phyloP scores from a whole-genome alignment of 2,888 invertebrate genomes.

The Caradrina clavipalpis region DNA sequence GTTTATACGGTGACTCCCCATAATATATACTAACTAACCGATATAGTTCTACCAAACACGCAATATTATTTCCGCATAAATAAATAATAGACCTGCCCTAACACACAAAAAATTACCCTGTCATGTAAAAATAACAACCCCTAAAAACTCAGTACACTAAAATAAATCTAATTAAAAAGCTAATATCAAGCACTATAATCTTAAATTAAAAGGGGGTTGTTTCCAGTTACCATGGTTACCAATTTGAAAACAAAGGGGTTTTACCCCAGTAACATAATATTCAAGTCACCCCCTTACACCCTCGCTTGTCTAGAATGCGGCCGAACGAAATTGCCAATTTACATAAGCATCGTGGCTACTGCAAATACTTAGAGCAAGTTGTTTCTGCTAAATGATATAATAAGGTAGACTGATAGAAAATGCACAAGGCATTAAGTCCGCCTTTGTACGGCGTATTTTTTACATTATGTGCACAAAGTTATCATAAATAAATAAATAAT shows the following conservation, averaged over 20 bases:
- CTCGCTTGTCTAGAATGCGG: constrained; percentile 38
- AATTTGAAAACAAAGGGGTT: constrained; percentile 72
- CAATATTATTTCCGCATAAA: background rate
- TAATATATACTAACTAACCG: background rate
- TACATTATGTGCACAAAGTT: too few relatives aligned
- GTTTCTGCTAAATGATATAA: background rate
- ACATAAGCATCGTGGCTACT: constrained; percentile 53
- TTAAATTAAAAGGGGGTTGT: constrained; percentile 51
- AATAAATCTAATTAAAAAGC: constrained; percentile 48
- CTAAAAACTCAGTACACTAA: constrained; percentile 24
- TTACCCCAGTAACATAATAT: constrained; percentile 64
- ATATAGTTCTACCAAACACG: constrained; percentile 7
- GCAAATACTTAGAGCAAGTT: constrained; percentile 41
- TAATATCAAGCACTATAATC: constrained; percentile 44
- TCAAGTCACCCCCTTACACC: constrained; percentile 42
- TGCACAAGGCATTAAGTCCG: too few relatives aligned
- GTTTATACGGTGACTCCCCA: background rate
- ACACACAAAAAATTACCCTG: background rate
- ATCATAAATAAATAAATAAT: too few relatives aligned
- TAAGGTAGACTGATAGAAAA: too few relatives aligned
- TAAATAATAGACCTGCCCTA: constrained; percentile 6
- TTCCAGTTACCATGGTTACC: constrained; percentile 62
- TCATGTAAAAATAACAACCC: background rate
- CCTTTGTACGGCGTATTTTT: too few relatives aligned
- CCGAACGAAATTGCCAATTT: constrained; percentile 60